Evolutionary conservation across 2,888 invertebrate species (phyloP), one percentile per base, ranked within the genome.

Genomic region (Ommatoiulus sabulosus): DNA sequence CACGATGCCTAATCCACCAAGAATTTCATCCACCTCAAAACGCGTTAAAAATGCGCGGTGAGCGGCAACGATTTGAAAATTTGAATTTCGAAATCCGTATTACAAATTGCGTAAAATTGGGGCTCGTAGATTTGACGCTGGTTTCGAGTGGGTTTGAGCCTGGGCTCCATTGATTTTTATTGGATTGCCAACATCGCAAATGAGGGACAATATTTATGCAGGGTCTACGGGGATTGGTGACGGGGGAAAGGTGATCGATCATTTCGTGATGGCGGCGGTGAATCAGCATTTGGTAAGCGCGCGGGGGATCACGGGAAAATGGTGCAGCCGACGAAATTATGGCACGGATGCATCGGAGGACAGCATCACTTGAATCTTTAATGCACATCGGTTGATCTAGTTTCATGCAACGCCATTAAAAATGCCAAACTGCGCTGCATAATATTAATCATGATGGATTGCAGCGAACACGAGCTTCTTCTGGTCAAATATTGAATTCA

Each of bases 161-260:
- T 24, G 72, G 72, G 72, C 24, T 72, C 72, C 72, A 72, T 72
- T 72, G 72, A 72, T 72, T 72, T 86, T 86, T 86, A 86, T 86
- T 86, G 86, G 86, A 86, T 20, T 86, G 44, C 46, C 86, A 86
- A 86, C 46, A 20, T 86, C 44, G 86, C 86, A 86, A 86, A 86
- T 86, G 86, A 86, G 86, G 86, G 44, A 8, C 44, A 44, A 86
- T 46, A 44, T 44, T 86, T 44, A 86, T 46, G 86, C 44, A 44
- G 46, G 86, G 86, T 44, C 46, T 44, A 46, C 44, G 44, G 86
- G 63, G 87, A 87, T 87, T 87, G 87, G 87, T 87, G 87, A 72
- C 72, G 35, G 35, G 44, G 2, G 15, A 20, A 87, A 52, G 52
- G 20, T 57, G 87, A 87, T 87, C 86, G 8, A 48, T 86, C 46